Evolutionary conservation across 2,888 invertebrate species (phyloP), one percentile per base, ranked within the genome.

Genomic region (Encarsia formosa): DNA sequence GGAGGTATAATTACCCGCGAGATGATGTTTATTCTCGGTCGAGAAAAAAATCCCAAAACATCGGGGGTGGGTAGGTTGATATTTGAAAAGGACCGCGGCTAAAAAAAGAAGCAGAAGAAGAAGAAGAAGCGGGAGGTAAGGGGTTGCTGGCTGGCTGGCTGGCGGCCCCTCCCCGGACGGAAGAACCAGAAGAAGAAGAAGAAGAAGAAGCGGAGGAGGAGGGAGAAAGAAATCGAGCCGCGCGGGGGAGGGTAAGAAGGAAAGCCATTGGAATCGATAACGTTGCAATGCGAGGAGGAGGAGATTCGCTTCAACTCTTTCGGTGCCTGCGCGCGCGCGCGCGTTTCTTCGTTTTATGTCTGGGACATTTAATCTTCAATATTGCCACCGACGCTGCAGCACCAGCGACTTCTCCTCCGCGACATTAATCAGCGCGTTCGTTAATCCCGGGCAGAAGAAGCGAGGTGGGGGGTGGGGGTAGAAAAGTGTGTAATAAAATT

Each of bases 201-300:
- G 69, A 65, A 63, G 65, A 66, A 70, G 67, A 64, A 70, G 71
- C 71, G 66, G 65, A 66, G 63, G 66, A 66, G 69, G 24, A 34
- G 35, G 31, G 54, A 41, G 45, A 42, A 20, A 41, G 41, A 37
- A 13, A 43, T 19, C 24, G 39, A 50, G 38, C n/a, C 24, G 35
- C n/a, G n/a, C n/a, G n/a, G n/a, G n/a, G n/a, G 18, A 31, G 34
- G 66, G 46, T 56, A 46, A 67, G 71, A 73, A 73, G 73, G 66
- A 73, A 70, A n/a, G n/a, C n/a, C 73, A 73, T 71, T 70, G 71
- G 68, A 73, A 73, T 73, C 73, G 70, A 73, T 73, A 73, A 69
- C 73, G 71, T 72, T 73, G 73, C 73, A 73, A 72, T 70, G 70
- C 65, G 65, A 65, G 64, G 63, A 68, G 64, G 67, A 68, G 68